Conservation (phyloP, 2,797 vertebrate genomes). For the Alectoris magna region DNA sequence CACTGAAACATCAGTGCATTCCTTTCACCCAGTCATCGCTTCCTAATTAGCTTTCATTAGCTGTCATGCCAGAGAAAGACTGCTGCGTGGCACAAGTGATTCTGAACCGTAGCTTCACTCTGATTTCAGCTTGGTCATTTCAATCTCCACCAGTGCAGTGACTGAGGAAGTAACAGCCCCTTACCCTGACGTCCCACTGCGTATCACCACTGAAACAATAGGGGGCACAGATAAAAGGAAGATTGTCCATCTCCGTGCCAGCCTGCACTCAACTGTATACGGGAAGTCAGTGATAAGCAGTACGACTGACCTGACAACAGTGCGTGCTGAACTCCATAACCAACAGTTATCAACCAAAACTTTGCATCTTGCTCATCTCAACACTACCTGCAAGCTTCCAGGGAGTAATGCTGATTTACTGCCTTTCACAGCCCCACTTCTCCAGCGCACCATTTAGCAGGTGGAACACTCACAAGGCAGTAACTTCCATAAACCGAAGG, state of each 20-base stretch:
- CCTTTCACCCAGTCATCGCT: not conserved
- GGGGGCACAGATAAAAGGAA: not conserved
- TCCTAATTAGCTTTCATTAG: not conserved
- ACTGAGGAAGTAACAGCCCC: not conserved
- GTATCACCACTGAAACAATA: not conserved
- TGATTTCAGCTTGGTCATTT: not conserved
- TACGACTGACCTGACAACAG: not conserved
- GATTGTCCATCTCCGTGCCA: accelerated
- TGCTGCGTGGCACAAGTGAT: not conserved
- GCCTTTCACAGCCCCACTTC: not conserved
- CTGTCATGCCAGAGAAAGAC: not conserved
- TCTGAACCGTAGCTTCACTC: not conserved
- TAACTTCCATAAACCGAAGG: not conserved
- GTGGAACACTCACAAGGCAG: not conserved
- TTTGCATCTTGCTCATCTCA: not conserved
- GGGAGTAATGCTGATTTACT: not conserved
- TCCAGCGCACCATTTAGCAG: not conserved
- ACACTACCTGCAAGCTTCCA: not conserved
- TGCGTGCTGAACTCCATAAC: not conserved
- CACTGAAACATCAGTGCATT: not conserved
- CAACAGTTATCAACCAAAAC: not conserved
- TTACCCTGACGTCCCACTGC: not conserved
- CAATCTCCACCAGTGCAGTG: not conserved
- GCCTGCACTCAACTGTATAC: not conserved
- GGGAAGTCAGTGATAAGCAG: not conserved